Evolutionary conservation across 1,140 invertebrate genomes (phyloP), one percentile per base, ranked within the genome.

Genomic region (Drosophila funebris): DNA sequence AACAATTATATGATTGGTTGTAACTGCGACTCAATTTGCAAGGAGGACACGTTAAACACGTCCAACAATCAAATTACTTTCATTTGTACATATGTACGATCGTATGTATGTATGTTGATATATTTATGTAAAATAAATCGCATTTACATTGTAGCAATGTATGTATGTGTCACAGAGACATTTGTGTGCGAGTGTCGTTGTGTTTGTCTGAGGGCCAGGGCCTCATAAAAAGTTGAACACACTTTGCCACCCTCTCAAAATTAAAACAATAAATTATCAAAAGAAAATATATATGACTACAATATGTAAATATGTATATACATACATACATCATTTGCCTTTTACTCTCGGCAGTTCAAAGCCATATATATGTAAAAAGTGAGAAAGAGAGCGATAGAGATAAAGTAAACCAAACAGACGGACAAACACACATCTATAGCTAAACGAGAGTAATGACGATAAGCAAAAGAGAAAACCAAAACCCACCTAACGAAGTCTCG

Each of bases 231-330:
- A 56, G 71, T 61, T 73, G 39, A 64, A 63, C 75, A 63, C 50
- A 50, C 62, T 73, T 70, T 72, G 52, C 41, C 78, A 52, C 78
- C 77, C 78, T 73, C 69, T 74, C 69, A 54, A 78, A 82, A 83
- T 81, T 74, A 78, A 81, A 81, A 81, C 79, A 82, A 82, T 81
- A 81, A 81, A 83, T 81, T 81, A 82, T 83, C 60, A 73, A 82
- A 82, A 31, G 33, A 64, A 57, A 58, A 67, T 67, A 67, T 58
- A 13, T 44, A 68, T 27, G 22, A 61, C 9, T 33, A 11, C 8
- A 50, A 13, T n/a, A 24, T 31, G 11, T 43, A 53, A 18, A 39
- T 36, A 48, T 43, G 36, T 57, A 83, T 57, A 60, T 71, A 41
- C 56, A 41, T 74, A 70, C 56, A 14, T 33, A 31, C 53, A 64